Conservation (phyloP, 2,113 vertebrate species). For the Shinisaurus crocodilurus region DNA sequence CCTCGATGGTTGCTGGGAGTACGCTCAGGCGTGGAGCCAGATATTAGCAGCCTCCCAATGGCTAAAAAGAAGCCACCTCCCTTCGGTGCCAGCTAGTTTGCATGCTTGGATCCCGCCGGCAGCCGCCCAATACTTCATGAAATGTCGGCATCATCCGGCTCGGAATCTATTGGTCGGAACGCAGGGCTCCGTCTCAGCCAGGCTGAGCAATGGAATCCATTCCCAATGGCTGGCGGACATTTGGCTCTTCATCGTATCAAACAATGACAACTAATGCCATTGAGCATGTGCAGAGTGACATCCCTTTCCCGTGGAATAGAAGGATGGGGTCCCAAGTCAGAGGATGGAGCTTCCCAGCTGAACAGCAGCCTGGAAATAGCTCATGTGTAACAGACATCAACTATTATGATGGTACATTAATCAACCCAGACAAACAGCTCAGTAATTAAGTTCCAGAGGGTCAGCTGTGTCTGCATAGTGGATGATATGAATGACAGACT, state of each 20-base stretch:
- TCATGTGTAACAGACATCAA: background rate
- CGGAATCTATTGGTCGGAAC: background rate
- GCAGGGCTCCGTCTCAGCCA: background rate
- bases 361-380: background rate
- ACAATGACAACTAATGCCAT: no score
- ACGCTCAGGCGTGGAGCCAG: background rate
- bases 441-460: background rate
- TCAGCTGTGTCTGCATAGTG: background rate
- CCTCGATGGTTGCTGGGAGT: background rate
- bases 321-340: background rate
- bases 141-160: background rate
- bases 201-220: background rate
- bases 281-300: background rate
- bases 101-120: background rate
- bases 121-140: no score
- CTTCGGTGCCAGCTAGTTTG: no score
- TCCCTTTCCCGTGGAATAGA: background rate
- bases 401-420: background rate
- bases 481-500: background rate
- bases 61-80: background rate
- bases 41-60: background rate
- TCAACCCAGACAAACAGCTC: background rate
- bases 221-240: background rate
- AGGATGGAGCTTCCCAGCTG: background rate
- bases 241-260: rapidly evolving